These are phyloP conservation scores for Myotis vivesi DNA, from an alignment of 2,797 vertebrate genomes.

Conservation along the genomic window DNA sequence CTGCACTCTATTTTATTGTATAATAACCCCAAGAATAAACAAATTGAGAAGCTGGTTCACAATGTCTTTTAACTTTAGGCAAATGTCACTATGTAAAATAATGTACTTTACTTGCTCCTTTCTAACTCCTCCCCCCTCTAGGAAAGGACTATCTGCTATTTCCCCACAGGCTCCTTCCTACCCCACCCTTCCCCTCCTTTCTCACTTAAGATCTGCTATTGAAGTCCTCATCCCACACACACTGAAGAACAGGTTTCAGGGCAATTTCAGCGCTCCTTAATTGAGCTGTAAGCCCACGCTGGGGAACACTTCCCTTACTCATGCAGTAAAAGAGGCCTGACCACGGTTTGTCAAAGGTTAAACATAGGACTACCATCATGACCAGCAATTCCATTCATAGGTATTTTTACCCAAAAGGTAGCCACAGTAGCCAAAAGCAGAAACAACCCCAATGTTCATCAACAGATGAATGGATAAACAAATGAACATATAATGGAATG, in stretches of 20 bases:
- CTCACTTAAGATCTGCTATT: not conserved
- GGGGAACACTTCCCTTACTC: not conserved
- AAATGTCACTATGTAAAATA: not conserved
- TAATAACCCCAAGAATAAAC: conserved; percentile 1
- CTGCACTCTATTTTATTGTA: not conserved
- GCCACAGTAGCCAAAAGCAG: not conserved
- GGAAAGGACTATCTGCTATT: not conserved
- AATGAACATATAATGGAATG: not conserved
- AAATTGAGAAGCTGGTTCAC: conserved; percentile 3
- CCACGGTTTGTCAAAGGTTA: not conserved
- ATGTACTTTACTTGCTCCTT: not conserved
- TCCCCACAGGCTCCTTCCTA: too few relatives aligned
- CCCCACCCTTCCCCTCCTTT: not conserved
- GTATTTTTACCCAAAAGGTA: not conserved
- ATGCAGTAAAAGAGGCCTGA: not conserved
- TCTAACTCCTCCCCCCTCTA: not conserved
- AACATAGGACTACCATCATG: not conserved
- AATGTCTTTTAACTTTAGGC: not conserved
- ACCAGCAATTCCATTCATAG: not conserved
- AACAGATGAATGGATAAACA: not conserved
- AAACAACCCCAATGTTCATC: not conserved
- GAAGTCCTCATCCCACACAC: not conserved
- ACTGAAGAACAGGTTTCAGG: not conserved
- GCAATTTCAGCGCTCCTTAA: not conserved
- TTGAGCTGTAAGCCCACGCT: not conserved